Evolutionary conservation across 2,113 vertebrate genomes (phyloP), one percentile per base, ranked within the genome.

Genomic region (Suricata suricatta): DNA sequence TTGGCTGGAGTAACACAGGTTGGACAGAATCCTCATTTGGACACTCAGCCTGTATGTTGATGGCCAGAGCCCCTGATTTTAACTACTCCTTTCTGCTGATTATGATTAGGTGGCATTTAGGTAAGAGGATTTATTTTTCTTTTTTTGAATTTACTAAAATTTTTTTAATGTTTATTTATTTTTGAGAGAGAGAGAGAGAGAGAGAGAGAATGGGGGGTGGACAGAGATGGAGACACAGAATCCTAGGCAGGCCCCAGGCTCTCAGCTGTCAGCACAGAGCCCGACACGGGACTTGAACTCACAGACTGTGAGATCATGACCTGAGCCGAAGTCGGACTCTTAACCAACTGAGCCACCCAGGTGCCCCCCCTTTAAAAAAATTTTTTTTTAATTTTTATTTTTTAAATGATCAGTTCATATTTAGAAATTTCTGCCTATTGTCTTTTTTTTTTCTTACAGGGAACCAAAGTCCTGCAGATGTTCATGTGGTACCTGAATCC

Each of bases 401-500:
- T 87, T 79, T 74, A 71, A 82, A 63, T 44, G 64, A 90, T 29
- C 5, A 44, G 41, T 47, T 83, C 68, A 54, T 85, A 60, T 50
- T 84, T 85, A 54, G 2, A 76, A 52, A 19, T 64, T 89, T 91
- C 76, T 84, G 80, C 14, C 29, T 52, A 23, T 33, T 85, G n/a
- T 7, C 50, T 79, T 87, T 80, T 38, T 96, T 57, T 97, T 8
- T 88, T 12, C 93, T 96, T 68, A 3, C 79, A 99, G 99, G 99
- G 99, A 97, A 99, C 99, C 54, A 99, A 99, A 96, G 99, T 99
- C 96, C 98, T 99, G 21, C 99, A 99, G 98, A 99, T 98, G 97
- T 99, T 99, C 96, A 99, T 99, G 99, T 99, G 99, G 99, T 99
- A 98, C 97, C 97, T 99, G 98, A 99, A 99, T 95, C 99, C 99